phyloP scores from a whole-genome alignment of 2,113 vertebrate species.

The Psilopsiagon aurifrons region DNA sequence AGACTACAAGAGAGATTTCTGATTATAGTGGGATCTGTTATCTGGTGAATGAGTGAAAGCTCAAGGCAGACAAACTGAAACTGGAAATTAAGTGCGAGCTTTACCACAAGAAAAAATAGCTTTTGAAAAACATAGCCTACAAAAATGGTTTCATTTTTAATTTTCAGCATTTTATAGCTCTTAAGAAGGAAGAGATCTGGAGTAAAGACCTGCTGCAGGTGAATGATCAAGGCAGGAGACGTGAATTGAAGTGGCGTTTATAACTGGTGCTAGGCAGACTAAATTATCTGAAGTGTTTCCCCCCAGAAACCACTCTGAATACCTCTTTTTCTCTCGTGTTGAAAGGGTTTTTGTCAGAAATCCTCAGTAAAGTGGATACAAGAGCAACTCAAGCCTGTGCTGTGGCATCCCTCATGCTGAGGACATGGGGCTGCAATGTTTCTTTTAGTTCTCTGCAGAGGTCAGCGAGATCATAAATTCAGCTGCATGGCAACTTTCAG shows the following conservation, averaged over 20 bases:
- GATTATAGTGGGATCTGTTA: neutral
- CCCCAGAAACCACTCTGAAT: neutral
- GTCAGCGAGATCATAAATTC: neutral
- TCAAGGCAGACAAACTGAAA: neutral
- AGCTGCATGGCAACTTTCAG: neutral
- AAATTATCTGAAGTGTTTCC: neutral
- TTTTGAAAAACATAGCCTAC: neutral
- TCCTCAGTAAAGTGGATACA: neutral
- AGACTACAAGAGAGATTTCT: neutral
- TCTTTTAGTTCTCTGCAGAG: neutral
- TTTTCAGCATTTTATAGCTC: neutral
- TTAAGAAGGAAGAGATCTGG: neutral
- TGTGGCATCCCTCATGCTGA: neutral
- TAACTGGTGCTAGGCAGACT: neutral
- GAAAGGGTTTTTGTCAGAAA: neutral
- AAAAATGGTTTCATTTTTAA: neutral
- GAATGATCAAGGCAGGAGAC: neutral
- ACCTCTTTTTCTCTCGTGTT: neutral
- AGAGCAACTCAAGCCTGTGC: neutral
- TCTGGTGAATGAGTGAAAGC: neutral
- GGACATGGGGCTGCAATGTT: neutral
- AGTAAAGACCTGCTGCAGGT: neutral
- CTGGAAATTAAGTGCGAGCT: neutral
- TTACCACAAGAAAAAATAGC: neutral
- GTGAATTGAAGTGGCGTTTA: neutral